Conservation (phyloP, 1,140 invertebrate genomes). For the Calephelis nemesis region DNA sequence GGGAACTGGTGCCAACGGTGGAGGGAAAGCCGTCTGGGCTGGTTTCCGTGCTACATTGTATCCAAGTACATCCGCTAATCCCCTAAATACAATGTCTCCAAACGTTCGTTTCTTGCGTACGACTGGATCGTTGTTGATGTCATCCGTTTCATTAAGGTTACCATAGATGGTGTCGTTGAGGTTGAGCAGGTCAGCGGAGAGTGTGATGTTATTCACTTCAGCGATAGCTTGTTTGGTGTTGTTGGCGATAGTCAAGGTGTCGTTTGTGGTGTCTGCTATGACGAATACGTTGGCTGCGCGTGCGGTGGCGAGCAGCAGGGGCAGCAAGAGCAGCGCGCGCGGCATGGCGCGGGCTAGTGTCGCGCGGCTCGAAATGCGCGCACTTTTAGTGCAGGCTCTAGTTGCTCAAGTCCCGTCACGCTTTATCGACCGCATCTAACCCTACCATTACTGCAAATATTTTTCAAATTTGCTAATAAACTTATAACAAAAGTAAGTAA, state of each 20-base stretch:
- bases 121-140: conserved; percentile 52
- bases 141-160: conserved; percentile 12
- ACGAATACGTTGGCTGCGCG: conserved; percentile 39
- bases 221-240: conserved; percentile 36
- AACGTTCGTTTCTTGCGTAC: conserved; percentile 74
- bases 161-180: conserved; percentile 38
- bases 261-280: conserved; percentile 39
- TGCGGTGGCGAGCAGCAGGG: conserved; percentile 29
- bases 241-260: conserved; percentile 32
- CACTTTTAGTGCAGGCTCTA: conserved; percentile 54
- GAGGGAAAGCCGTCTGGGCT: conserved; percentile 59
- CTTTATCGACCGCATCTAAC: conserved; percentile 33
- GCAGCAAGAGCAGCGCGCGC: conserved; percentile 44
- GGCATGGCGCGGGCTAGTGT: conserved; percentile 57
- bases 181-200: conserved; percentile 25
- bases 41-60: conserved; percentile 71
- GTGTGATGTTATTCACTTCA: conserved; percentile 31
- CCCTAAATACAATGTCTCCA: conserved; percentile 74
- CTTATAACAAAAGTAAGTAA: conserved; percentile 4
- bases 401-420: conserved; percentile 58
- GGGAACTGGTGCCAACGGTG: conserved; percentile 63
- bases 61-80: conserved; percentile 71
- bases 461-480: conserved; percentile 14
- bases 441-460: conserved; percentile 25
- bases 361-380: conserved; percentile 51